phyloP scores from a whole-genome alignment of 2,888 invertebrate species.

The Orthosia gracilis region DNA sequence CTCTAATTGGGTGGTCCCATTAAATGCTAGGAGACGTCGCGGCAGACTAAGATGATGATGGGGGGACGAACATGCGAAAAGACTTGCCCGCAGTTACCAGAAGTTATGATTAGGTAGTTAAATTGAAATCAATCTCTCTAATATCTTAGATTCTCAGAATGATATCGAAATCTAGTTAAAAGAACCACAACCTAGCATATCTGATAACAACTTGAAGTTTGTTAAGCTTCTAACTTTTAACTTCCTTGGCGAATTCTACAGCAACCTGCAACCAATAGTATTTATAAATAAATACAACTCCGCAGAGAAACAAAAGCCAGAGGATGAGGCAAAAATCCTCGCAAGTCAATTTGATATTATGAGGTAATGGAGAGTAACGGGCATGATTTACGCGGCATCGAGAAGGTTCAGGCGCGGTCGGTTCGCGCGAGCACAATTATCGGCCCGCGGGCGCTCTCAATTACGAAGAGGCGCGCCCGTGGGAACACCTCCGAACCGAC shows the following conservation, averaged over 20 bases:
- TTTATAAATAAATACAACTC: constrained; percentile 66
- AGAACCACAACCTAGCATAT: constrained; percentile 12
- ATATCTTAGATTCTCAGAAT: neutral
- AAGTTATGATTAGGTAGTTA: neutral
- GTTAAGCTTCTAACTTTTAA: constrained; percentile 31
- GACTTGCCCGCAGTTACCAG: neutral
- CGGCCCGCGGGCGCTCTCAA: constrained; percentile 91
- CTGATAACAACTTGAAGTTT: constrained; percentile 26
- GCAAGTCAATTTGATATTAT: constrained; percentile 89
- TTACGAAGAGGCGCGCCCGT: constrained; percentile 90
- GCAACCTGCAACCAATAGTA: constrained; percentile 50
- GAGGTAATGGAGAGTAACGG: constrained; percentile 91
- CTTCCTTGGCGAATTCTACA: constrained; percentile 14
- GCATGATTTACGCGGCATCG: constrained; percentile 88
- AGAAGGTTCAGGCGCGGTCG: constrained; percentile 75
- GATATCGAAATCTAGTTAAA: constrained; percentile 16
- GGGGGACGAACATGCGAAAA: neutral
- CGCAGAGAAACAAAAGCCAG: constrained; percentile 68
- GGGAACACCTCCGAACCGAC: constrained; percentile 85
- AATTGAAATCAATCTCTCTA: neutral
- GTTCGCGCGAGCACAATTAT: constrained; percentile 89
- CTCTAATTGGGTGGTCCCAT: neutral
- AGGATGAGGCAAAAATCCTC: constrained; percentile 81
- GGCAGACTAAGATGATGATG: neutral
- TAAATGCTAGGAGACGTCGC: neutral